These are phyloP conservation scores for Eupithecia dodoneata DNA, from an alignment of 2,888 invertebrate species.

Conservation along the genomic window DNA sequence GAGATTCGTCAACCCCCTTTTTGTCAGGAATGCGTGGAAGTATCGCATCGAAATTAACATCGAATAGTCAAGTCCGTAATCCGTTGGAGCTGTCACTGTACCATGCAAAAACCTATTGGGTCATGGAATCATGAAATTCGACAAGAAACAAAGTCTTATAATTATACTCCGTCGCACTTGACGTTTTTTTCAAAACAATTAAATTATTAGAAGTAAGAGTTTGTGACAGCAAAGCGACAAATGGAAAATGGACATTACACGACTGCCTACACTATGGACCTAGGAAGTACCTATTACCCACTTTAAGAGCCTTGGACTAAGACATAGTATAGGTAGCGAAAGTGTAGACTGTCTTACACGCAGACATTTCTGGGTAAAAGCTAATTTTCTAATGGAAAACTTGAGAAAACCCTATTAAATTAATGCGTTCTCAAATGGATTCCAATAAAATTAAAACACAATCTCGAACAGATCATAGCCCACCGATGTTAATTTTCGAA, in stretches of 20 bases:
- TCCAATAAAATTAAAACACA: conserved; percentile 1
- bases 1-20: too few relatives aligned
- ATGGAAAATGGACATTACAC: not conserved
- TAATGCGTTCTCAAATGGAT: not conserved
- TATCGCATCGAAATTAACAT: too few relatives aligned
- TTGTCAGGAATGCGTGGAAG: too few relatives aligned
- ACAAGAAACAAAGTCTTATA: too few relatives aligned
- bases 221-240: not conserved
- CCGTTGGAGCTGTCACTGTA: too few relatives aligned
- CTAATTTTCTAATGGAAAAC: conserved; percentile 7
- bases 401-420: conserved; percentile 6
- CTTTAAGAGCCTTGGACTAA: not conserved
- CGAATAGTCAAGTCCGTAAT: too few relatives aligned
- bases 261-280: not conserved
- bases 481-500: conserved; percentile 4
- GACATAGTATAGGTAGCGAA: not conserved
- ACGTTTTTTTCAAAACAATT: too few relatives aligned
- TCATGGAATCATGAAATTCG: too few relatives aligned
- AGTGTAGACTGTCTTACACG: not conserved
- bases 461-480: not conserved
- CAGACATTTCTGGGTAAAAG: not conserved
- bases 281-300: not conserved
- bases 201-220: not conserved
- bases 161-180: too few relatives aligned
- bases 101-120: too few relatives aligned